A percentile compares a stretch with the other conserved stretches of the same genome.
phyloP scores from a whole-genome alignment of 1,140 invertebrate species.

The Linepithema humile region DNA sequence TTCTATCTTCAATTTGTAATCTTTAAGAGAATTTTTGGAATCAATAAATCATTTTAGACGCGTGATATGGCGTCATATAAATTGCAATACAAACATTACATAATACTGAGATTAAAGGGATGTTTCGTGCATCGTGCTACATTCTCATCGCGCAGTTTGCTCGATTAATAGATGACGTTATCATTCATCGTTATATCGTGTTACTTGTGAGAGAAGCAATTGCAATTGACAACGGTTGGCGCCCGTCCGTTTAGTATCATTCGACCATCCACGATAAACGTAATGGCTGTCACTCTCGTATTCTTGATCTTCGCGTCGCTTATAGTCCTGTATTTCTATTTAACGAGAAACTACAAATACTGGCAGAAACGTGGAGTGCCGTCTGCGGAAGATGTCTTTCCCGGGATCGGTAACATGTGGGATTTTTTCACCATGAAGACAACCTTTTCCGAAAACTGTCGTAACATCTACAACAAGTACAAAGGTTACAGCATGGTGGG shows the following conservation, averaged over 20 bases:
- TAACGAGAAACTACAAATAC: conserved; percentile 66
- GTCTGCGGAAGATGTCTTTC: conserved; percentile 67
- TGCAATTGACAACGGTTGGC: not conserved
- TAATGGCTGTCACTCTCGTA: conserved; percentile 68
- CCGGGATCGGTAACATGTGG: conserved; percentile 72
- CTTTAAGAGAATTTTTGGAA: not conserved
- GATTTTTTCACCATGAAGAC: conserved; percentile 42
- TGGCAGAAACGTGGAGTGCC: conserved; percentile 82
- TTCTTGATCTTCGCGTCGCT: not conserved
- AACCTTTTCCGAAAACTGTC: conserved; percentile 31
- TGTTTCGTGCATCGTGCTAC: not conserved
- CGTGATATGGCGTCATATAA: not conserved
- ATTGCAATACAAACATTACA: not conserved
- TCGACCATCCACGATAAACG: not conserved
- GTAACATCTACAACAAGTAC: conserved; percentile 61
- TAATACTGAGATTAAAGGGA: not conserved
- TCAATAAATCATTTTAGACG: not conserved
- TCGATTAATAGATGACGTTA: not conserved
- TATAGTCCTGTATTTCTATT: not conserved
- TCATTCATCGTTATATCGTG: not conserved
- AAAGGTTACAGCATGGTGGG: conserved; percentile 70
- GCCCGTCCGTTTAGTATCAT: not conserved
- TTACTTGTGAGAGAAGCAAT: not conserved
- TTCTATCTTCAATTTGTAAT: too few relatives aligned
- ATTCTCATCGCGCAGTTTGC: not conserved